A percentile compares a stretch with the other conserved stretches of the same genome.
These are phyloP conservation scores for Philaethria dido DNA, from an alignment of 2,888 invertebrate genomes.

Conservation along the genomic window DNA sequence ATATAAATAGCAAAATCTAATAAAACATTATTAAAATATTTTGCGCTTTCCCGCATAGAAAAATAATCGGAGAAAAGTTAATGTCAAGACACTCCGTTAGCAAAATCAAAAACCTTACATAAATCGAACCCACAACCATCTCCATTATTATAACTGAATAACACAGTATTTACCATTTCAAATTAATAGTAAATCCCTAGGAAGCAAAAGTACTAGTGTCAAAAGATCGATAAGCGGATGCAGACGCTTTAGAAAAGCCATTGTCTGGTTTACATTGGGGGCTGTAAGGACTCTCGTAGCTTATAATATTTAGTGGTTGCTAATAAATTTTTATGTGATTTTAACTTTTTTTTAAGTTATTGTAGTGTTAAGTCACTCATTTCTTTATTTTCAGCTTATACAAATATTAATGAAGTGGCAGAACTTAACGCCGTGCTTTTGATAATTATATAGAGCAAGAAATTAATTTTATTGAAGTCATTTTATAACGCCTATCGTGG, in stretches of 20 bases:
- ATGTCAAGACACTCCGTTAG: too few relatives aligned
- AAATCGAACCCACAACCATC: not conserved
- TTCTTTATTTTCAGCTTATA: too few relatives aligned
- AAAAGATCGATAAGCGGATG: slow-evolving; percentile 23
- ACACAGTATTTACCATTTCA: not conserved
- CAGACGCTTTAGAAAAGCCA: slow-evolving; percentile 12
- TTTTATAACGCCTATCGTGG: too few relatives aligned
- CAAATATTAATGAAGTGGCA: not conserved
- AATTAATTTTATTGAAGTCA: too few relatives aligned
- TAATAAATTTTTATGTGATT: slow-evolving; percentile 6
- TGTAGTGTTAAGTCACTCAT: too few relatives aligned
- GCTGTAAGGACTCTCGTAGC: slow-evolving; percentile 14
- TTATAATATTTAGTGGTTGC: slow-evolving; percentile 16
- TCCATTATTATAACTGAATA: not conserved
- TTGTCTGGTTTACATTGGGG: slow-evolving; percentile 23
- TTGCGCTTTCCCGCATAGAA: too few relatives aligned
- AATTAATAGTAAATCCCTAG: slow-evolving; percentile 16
- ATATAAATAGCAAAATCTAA: too few relatives aligned
- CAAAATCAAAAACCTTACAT: too few relatives aligned
- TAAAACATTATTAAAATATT: too few relatives aligned
- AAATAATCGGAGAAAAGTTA: too few relatives aligned
- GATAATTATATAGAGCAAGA: not conserved
- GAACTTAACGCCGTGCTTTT: not conserved
- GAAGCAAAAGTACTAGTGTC: slow-evolving; percentile 4
- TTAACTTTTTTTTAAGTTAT: not conserved